A percentile compares a stretch with the other conserved stretches of the same genome.
Evolutionary conservation across 2,113 vertebrate genomes (phyloP).

Genomic region (Arizona elegans): DNA sequence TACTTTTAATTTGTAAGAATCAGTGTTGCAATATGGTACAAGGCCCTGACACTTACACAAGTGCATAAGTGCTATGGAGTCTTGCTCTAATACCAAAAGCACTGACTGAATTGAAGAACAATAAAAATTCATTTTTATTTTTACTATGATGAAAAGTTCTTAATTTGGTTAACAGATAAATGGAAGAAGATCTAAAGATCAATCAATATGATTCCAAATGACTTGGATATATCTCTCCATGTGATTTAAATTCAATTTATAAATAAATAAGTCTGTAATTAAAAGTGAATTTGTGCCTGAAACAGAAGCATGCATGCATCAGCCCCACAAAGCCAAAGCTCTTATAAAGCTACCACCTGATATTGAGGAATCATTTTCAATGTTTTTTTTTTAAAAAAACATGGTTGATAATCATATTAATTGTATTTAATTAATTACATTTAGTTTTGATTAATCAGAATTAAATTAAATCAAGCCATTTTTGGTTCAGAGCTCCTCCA

Average conservation of each 20-base stretch:
- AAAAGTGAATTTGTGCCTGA: not conserved
- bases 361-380: not conserved
- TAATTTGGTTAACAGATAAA: not conserved
- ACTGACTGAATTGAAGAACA: not conserved
- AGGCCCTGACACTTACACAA: not conserved
- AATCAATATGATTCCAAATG: not conserved
- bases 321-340: not conserved
- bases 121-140: not conserved
- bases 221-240: not conserved
- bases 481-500: not conserved
- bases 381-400: not conserved
- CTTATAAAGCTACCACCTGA: not conserved
- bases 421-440: not conserved
- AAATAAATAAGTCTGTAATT: not conserved
- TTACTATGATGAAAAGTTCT: not conserved
- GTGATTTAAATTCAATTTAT: not conserved
- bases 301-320: not conserved
- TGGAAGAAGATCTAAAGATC: not conserved
- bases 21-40: not conserved
- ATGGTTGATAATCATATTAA: not conserved
- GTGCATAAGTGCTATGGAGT: not conserved
- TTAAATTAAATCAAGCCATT: not conserved
- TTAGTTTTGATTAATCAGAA: not conserved
- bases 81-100: not conserved
- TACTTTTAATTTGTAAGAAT: not conserved